phyloP scores from a whole-genome alignment of 2,888 invertebrate genomes.

The Campoplex nolae region DNA sequence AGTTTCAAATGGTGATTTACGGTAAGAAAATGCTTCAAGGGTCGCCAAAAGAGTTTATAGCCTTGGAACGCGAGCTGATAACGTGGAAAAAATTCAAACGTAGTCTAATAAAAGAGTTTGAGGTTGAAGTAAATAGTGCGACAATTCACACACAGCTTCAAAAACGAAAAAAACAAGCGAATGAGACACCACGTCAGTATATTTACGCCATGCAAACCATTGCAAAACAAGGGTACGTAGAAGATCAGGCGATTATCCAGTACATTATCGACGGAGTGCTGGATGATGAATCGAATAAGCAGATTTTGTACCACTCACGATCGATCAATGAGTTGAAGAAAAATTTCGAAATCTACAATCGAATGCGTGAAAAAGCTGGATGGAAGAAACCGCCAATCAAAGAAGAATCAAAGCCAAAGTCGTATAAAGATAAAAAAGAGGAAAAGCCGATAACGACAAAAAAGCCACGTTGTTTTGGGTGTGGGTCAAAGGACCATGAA shows the following conservation, averaged over 20 bases:
- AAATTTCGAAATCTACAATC: constrained; percentile 13
- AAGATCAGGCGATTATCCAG: neutral
- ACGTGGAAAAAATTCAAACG: neutral
- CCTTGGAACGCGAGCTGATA: neutral
- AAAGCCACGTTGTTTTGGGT: constrained; percentile 47
- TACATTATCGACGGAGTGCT: neutral
- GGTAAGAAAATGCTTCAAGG: neutral
- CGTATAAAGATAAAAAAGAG: constrained; percentile 8
- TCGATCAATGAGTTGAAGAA: constrained; percentile 13
- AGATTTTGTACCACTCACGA: neutral
- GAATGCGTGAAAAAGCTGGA: neutral
- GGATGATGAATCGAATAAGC: constrained; percentile 4
- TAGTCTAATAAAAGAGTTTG: neutral
- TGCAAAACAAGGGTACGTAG: neutral
- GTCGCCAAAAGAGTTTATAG: constrained; percentile 1
- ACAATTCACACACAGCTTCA: constrained; percentile 3
- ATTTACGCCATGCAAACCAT: constrained; percentile 1
- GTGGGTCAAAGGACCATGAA: constrained; percentile 48
- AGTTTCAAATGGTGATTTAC: neutral
- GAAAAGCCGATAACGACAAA: constrained; percentile 15
- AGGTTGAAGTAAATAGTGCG: neutral
- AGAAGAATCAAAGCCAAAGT: neutral
- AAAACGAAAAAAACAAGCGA: neutral
- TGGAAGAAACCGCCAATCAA: neutral
- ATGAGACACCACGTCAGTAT: neutral